These are phyloP conservation scores for Sminthurides aquaticus DNA, from an alignment of 2,888 invertebrate genomes.

Conservation along the genomic window DNA sequence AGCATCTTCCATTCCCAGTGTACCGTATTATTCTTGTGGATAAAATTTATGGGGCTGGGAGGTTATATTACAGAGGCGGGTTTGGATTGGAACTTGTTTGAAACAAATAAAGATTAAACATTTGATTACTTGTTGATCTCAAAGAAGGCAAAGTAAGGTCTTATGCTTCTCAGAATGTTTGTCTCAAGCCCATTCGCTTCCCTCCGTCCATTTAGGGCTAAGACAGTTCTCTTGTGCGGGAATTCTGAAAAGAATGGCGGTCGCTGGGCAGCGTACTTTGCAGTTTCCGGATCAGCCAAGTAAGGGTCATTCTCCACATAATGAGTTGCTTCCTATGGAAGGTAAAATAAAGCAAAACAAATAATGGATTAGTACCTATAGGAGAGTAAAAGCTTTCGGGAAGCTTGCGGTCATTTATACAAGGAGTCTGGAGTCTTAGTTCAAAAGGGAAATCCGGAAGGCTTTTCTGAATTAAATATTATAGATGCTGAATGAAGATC, in stretches of 20 bases:
- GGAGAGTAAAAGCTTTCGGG: too few relatives aligned
- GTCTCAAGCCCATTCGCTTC: slow-evolving; percentile 55
- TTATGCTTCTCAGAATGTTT: slow-evolving; percentile 57
- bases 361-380: not conserved
- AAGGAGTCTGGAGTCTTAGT: too few relatives aligned
- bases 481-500: too few relatives aligned
- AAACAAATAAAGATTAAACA: too few relatives aligned
- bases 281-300: slow-evolving; percentile 37
- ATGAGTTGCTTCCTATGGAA: slow-evolving; percentile 28
- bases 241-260: slow-evolving; percentile 57
- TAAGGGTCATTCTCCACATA: slow-evolving; percentile 39
- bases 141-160: slow-evolving; percentile 56
- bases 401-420: too few relatives aligned
- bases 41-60: too few relatives aligned
- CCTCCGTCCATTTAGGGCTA: slow-evolving; percentile 57
- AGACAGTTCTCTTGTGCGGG: slow-evolving; percentile 57
- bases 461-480: too few relatives aligned
- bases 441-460: too few relatives aligned
- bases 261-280: slow-evolving; percentile 41
- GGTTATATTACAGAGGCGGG: too few relatives aligned
- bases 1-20: too few relatives aligned
- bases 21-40: too few relatives aligned
- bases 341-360: not conserved
- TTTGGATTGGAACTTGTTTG: too few relatives aligned
- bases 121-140: slow-evolving; percentile 37